Percentiles rank a stretch among this genome's conserved stretches.
Evolutionary conservation across 2,113 vertebrate genomes (phyloP).

Genomic region (Grallaria varia): DNA sequence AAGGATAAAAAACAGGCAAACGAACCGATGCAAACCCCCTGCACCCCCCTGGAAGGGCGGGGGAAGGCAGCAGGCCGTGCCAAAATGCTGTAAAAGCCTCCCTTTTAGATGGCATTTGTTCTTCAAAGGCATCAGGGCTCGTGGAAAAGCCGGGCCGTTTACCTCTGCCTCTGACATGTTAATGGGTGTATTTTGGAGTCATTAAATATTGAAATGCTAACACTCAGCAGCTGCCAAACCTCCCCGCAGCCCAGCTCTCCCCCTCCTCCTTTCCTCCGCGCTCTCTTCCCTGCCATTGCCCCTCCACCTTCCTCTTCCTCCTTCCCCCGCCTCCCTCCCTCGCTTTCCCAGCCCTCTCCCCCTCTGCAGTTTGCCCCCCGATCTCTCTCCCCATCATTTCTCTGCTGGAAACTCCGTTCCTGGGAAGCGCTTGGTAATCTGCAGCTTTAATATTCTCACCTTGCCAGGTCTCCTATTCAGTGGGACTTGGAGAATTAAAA

Average conservation of each 20-base stretch:
- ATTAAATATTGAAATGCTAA: constrained; percentile 69
- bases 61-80: neutral
- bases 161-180: constrained; percentile 60
- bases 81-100: constrained; percentile 20
- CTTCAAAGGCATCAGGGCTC: constrained; percentile 48
- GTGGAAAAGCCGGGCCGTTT: constrained; percentile 45
- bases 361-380: neutral
- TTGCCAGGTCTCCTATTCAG: neutral
- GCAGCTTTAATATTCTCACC: constrained; percentile 44
- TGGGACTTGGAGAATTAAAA: neutral
- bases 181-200: constrained; percentile 67
- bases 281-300: neutral
- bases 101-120: constrained; percentile 25
- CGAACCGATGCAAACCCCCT: neutral
- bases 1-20: neutral
- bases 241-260: neutral
- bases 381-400: neutral
- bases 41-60: neutral
- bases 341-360: neutral
- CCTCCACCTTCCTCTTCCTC: neutral
- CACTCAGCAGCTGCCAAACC: constrained; percentile 57
- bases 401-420: neutral
- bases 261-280: neutral
- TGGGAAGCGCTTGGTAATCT: neutral
- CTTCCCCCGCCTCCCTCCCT: neutral